Evolutionary conservation across 2,888 invertebrate genomes (phyloP), one percentile per base, ranked within the genome.

Genomic region (Timema podura): DNA sequence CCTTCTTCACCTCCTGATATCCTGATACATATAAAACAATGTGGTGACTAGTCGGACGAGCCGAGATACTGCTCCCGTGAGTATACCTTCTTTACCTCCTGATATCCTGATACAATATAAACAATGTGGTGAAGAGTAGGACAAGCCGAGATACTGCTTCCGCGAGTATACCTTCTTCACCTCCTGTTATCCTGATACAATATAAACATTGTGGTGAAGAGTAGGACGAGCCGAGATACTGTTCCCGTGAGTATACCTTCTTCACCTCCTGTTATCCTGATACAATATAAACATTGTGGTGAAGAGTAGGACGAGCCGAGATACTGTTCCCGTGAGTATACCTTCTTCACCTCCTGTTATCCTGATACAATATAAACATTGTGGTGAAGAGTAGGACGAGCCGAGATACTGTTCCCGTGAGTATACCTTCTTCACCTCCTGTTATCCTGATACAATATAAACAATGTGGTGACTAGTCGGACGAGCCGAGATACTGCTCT

Each of bases 201-300:
- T n/a, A n/a, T n/a, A n/a, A n/a, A n/a, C n/a, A n/a, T n/a, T 93
- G 92, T 77, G 88, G 88, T 47, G 92, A 92, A 80, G 88, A 87
- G 77, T 90, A 89, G 76, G 92, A 93, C 79, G 92, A 93, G 80
- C 87, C 88, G 5, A 85, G 86, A 75, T 86, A 87, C 76, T 92
- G 92, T 80, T 85, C 91, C 77, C 90, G 92, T 92, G 82, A 91
- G 91, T 9, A 9, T 9, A 15, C 9, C 57, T 30, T 30, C 30
- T 30, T 30, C 30, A 30, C 30, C 3, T 30, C 30, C 30, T 30
- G 30, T 2, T 30, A 30, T 30, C 30, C 3, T 30, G 3, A 30
- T 30, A 30, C 30, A 3, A 30, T 30, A 30, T 30, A 30, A 30
- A 30, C 30, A 93, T 79, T 93, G 92, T 77, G 88, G 88, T 47